Base-by-base conservation (phyloP, 2,888 invertebrate species). In the Archips crataeganus region DNA sequence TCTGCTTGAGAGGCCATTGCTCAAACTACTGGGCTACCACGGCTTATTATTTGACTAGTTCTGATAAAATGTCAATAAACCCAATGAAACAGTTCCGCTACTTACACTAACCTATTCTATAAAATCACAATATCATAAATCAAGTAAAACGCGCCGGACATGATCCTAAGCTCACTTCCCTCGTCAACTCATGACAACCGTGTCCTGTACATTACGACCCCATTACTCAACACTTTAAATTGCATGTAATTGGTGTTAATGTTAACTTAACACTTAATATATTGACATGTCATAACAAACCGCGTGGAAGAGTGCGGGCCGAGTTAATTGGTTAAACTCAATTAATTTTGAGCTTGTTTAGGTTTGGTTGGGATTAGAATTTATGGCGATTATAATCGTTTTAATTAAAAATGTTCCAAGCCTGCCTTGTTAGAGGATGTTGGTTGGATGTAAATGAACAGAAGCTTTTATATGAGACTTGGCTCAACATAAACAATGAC, bases 211-310 rank as follows among this genome's bases (percentile, higher is more conserved):
- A 82, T 82, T 79, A 79, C 79, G 74, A 72, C 79, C 80, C 84
- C 83, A 80, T 49, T 78, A 79, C 77, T 85, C 81, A 86, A 85
- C 80, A 83, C 78, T 85, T 80, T 79, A 78, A 84, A 87, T 81
- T 79, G 85, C 84, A 78, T 86, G 83, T 88, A 89, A 91, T 90
- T 88, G 87, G 80, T 85, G 86, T 83, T 54, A 54, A 54, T 45
- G 54, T 54, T 84, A 87, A 89, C 73, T 73, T 64, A 73, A 73
- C 69, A 54, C 60, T 70, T 80, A 82, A 82, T 83, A 86, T 87
- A 88, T 89, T 87, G 87, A 87, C 87, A 85, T 84, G 84, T 87
- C 85, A 87, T 86, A 85, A 85, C 79, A 81, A 78, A 84, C 82
- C 84, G 77, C 80, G 63, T 74, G 69, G 73, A 73, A 71, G 78